phyloP scores from a whole-genome alignment of 2,797 vertebrate genomes.

The Rhabdophis nuchalis region DNA sequence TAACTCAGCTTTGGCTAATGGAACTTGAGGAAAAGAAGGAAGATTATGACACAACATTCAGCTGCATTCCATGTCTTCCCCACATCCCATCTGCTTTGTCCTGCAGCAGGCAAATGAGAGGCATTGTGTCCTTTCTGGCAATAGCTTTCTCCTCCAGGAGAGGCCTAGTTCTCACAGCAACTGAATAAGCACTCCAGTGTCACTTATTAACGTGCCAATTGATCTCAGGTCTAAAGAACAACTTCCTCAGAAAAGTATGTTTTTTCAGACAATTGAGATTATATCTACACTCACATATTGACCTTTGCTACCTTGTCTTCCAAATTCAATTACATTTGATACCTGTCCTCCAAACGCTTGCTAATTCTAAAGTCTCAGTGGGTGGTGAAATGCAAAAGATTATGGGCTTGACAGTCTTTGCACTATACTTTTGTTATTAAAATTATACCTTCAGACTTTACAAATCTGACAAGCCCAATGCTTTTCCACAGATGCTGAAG shows the following conservation, averaged over 20 bases:
- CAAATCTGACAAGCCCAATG: slow-evolving; percentile 40
- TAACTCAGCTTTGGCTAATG: neutral
- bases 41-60: neutral
- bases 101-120: slow-evolving; percentile 1
- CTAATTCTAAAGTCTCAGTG: slow-evolving; percentile 22
- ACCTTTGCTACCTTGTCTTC: neutral
- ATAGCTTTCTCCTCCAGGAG: neutral
- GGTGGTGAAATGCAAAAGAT: slow-evolving; percentile 3
- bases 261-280: slow-evolving; percentile 17
- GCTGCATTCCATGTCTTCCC: neutral
- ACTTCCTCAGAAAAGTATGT: neutral
- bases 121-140: neutral
- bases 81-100: neutral
- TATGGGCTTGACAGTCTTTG: slow-evolving; percentile 26
- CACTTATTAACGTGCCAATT: slow-evolving; percentile 3
- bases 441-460: slow-evolving; percentile 45
- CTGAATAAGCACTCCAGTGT: slow-evolving; percentile 1
- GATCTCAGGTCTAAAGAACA: neutral
- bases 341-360: neutral
- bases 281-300: neutral
- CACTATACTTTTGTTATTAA: slow-evolving; percentile 14
- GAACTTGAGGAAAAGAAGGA: neutral
- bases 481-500: slow-evolving; percentile 43
- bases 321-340: neutral
- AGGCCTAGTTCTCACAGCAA: slow-evolving; percentile 6